Conservation (phyloP, 2,888 invertebrate genomes). For the Deroplatys truncata region DNA sequence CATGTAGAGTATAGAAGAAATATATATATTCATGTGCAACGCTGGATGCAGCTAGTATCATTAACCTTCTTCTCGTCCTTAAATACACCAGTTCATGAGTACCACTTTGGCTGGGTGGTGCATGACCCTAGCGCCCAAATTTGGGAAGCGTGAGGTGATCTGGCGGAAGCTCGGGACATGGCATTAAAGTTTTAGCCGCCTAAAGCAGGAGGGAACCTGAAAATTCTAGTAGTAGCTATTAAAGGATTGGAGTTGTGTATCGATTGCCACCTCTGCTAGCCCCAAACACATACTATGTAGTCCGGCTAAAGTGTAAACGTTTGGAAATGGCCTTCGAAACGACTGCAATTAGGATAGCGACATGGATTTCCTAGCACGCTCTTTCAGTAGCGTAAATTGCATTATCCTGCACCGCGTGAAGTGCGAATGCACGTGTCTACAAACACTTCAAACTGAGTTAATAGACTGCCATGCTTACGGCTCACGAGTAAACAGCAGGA, state of each 20-base stretch:
- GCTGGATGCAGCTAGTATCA: too few species aligned
- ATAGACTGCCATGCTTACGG: neutral
- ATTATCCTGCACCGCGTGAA: neutral
- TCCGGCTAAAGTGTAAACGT: neutral
- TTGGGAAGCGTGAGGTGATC: neutral
- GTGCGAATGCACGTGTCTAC: neutral
- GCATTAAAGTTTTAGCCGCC: neutral
- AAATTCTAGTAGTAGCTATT: neutral
- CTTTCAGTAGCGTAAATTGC: neutral
- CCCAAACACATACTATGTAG: neutral
- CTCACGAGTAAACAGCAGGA: neutral
- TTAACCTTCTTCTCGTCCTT: too few species aligned
- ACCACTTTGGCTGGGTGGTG: too few species aligned
- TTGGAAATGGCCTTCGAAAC: neutral
- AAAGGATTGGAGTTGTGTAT: neutral
- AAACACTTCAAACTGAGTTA: neutral
- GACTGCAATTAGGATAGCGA: neutral
- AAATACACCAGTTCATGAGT: too few species aligned
- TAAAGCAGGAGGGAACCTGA: neutral
- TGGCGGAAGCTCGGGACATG: neutral
- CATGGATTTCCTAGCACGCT: neutral
- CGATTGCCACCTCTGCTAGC: neutral
- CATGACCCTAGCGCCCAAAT: neutral
- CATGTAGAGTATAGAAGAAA: too few species aligned
- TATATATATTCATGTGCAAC: too few species aligned